phyloP scores from a whole-genome alignment of 2,888 invertebrate genomes.

The Rotaria macrura region DNA sequence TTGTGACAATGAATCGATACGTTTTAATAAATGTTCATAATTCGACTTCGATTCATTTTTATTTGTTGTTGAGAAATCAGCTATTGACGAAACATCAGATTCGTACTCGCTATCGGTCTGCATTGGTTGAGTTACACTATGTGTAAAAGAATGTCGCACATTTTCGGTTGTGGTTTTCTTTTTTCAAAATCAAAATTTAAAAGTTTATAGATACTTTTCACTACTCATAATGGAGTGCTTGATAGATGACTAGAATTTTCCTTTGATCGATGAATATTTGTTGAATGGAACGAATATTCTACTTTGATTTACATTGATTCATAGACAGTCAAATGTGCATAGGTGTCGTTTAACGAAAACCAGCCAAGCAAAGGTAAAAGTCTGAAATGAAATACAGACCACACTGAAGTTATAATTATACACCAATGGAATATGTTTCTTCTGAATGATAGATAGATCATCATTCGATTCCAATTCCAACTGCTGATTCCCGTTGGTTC shows the following conservation, averaged over 20 bases:
- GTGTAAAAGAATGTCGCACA: too few species aligned
- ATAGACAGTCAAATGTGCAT: too few species aligned
- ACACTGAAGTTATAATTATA: too few species aligned
- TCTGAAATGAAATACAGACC: too few species aligned
- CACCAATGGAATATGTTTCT: too few species aligned
- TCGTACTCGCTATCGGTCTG: slow-evolving; percentile 71
- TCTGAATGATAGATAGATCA: too few species aligned
- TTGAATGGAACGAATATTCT: background rate
- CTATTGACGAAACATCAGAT: slow-evolving; percentile 76
- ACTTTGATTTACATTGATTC: too few species aligned
- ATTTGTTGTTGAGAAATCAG: slow-evolving; percentile 56
- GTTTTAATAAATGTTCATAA: slow-evolving; percentile 46
- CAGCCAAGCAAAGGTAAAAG: too few species aligned
- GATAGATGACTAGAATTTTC: background rate
- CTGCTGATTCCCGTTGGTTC: too few species aligned
- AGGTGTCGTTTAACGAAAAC: too few species aligned
- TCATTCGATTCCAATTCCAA: too few species aligned
- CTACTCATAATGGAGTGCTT: background rate
- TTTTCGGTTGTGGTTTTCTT: background rate
- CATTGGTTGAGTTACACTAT: slow-evolving; percentile 50
- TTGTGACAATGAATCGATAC: slow-evolving; percentile 84
- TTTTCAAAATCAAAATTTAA: background rate
- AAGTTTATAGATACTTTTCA: background rate
- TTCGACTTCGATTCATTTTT: slow-evolving; percentile 40
- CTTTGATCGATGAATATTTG: background rate